A percentile compares a stretch with the other conserved stretches of the same genome.
These are phyloP conservation scores for Magallana nippona DNA, from an alignment of 2,888 invertebrate genomes.

Conservation along the genomic window DNA sequence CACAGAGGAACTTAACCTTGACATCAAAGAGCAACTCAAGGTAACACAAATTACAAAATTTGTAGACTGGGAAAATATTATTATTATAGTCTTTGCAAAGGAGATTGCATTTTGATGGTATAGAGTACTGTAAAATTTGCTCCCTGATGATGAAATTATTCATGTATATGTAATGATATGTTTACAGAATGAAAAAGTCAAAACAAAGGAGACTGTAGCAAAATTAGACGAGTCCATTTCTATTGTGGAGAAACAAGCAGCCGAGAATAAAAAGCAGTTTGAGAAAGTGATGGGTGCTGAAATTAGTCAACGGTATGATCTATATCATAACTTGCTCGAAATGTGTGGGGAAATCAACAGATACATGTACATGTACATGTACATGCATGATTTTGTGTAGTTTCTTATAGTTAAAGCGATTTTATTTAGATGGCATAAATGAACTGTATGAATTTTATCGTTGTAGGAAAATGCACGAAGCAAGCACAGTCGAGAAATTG, in stretches of 20 bases:
- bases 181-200: slow-evolving; percentile 72
- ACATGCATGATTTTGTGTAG: too few species aligned
- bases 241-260: slow-evolving; percentile 77
- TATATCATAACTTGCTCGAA: too few species aligned
- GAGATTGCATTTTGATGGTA: background rate
- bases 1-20: slow-evolving; percentile 68
- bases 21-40: slow-evolving; percentile 70
- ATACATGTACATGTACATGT: too few species aligned
- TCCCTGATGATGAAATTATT: too few species aligned
- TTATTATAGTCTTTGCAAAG: background rate
- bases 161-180: background rate
- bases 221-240: slow-evolving; percentile 78
- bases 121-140: background rate
- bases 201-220: slow-evolving; percentile 74
- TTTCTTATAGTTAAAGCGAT: too few species aligned
- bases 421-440: background rate
- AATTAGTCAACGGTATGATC: slow-evolving; percentile 77
- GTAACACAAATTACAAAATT: slow-evolving; percentile 50
- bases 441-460: slow-evolving; percentile 25
- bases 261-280: slow-evolving; percentile 76
- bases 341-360: too few species aligned
- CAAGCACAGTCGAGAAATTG: slow-evolving; percentile 69
- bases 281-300: slow-evolving; percentile 79
- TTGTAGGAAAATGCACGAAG: slow-evolving; percentile 74
- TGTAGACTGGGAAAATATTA: background rate